These are phyloP conservation scores for Puntigrus tetrazona DNA, from an alignment of 2,113 vertebrate genomes.

Conservation along the genomic window DNA sequence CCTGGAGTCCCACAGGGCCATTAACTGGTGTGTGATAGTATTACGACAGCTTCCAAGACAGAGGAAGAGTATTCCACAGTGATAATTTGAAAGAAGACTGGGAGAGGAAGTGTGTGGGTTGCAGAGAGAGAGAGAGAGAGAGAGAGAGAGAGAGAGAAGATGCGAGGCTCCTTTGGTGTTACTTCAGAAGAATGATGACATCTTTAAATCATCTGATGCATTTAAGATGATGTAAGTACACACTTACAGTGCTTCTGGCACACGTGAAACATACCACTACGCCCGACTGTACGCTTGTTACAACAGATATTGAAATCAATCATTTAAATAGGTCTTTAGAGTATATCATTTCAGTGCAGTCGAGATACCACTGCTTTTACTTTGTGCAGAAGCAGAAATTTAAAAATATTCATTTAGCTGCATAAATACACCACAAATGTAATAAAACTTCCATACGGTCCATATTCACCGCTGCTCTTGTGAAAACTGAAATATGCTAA, in stretches of 20 bases:
- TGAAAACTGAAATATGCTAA: not conserved
- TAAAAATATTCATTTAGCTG: not conserved
- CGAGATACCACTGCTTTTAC: not conserved
- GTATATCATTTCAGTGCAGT: not conserved
- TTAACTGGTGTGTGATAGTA: slow-evolving; percentile 18
- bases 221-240: slow-evolving; percentile 17
- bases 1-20: slow-evolving; percentile 6
- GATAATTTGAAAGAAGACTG: slow-evolving; percentile 4
- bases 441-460: not conserved
- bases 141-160: slow-evolving; percentile 5
- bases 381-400: not conserved
- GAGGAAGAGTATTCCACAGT: slow-evolving; percentile 14
- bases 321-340: slow-evolving; percentile 12
- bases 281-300: no score
- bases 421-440: slow-evolving; percentile 6
- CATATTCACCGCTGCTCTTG: not conserved
- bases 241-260: slow-evolving; percentile 6
- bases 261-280: slow-evolving; percentile 1
- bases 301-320: not conserved
- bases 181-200: slow-evolving; percentile 28
- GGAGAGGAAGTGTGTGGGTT: slow-evolving; percentile 22
- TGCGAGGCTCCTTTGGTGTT: not conserved
- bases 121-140: not conserved
- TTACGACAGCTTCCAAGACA: slow-evolving; percentile 13
- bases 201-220: slow-evolving; percentile 20